A percentile compares a stretch with the other conserved stretches of the same genome.
phyloP scores from a whole-genome alignment of 2,888 invertebrate genomes.

The Hermodice carunculata region DNA sequence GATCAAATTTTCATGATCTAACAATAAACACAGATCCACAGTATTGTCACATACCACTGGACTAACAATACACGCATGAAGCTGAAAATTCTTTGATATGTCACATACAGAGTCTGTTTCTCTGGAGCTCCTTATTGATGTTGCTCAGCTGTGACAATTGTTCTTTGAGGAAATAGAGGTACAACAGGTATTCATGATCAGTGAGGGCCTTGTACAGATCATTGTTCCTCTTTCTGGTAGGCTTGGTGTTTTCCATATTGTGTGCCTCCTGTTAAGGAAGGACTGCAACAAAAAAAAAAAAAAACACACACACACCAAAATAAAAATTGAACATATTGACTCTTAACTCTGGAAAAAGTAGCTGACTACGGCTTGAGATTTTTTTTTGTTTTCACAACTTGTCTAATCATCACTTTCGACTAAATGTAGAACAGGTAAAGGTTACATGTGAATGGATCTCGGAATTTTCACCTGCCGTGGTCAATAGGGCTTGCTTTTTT shows the following conservation, averaged over 20 bases:
- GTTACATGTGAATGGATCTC: too few relatives aligned
- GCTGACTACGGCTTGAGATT: too few relatives aligned
- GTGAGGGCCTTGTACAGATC: neutral
- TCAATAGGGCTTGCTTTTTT: too few relatives aligned
- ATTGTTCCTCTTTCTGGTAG: neutral
- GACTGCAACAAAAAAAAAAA: too few relatives aligned
- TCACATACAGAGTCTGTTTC: neutral
- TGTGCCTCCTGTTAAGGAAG: neutral
- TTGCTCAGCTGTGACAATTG: neutral
- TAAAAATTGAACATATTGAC: too few relatives aligned
- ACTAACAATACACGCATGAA: neutral
- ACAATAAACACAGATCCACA: neutral
- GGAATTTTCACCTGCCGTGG: too few relatives aligned
- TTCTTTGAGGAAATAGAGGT: neutral
- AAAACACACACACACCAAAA: too few relatives aligned
- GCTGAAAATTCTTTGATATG: neutral
- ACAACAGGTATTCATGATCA: neutral
- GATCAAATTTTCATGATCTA: neutral
- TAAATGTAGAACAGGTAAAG: too few relatives aligned
- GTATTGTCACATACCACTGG: neutral
- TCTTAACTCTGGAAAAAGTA: too few relatives aligned
- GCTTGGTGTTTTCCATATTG: neutral
- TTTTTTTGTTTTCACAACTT: too few relatives aligned
- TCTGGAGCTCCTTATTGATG: slow-evolving; percentile 1
- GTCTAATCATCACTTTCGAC: too few relatives aligned